phyloP scores from a whole-genome alignment of 2,113 vertebrate species.

The Sisor rabdophorus region DNA sequence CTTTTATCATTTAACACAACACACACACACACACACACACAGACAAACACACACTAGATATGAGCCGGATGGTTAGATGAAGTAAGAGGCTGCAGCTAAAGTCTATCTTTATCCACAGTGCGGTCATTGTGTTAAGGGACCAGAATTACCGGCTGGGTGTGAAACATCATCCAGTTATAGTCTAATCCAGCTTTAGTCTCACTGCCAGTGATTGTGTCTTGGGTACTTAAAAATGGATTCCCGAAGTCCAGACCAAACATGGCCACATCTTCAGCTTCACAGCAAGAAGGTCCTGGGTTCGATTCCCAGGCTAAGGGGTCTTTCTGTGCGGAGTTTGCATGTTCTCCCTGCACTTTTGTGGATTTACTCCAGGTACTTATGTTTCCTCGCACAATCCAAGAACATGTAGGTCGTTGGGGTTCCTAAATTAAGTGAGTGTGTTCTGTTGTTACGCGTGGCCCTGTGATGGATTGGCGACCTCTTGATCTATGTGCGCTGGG shows the following conservation, averaged over 20 bases:
- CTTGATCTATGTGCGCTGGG: too few relatives aligned
- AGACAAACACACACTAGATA: conserved; percentile 35
- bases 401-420: too few relatives aligned
- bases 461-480: too few relatives aligned
- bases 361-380: too few relatives aligned
- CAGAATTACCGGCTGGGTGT: conserved; percentile 43
- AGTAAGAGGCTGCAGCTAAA: conserved; percentile 10
- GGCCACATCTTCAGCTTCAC: too few relatives aligned
- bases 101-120: conserved; percentile 4
- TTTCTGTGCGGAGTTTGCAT: too few relatives aligned
- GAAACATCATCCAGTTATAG: conserved; percentile 13
- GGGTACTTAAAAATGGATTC: conserved; percentile 42
- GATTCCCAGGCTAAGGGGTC: too few relatives aligned
- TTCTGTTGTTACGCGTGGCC: too few relatives aligned
- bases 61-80: conserved; percentile 33
- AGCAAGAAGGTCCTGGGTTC: too few relatives aligned
- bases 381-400: too few relatives aligned
- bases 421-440: too few relatives aligned
- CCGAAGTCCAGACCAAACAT: conserved; percentile 21
- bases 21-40: conserved; percentile 23
- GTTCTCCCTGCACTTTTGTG: too few relatives aligned
- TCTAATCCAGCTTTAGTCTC: conserved; percentile 42
- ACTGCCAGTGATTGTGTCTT: conserved; percentile 53
- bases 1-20: conserved; percentile 51
- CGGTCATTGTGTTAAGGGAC: neutral